Evolutionary conservation across 2,888 invertebrate species (phyloP), one percentile per base, ranked within the genome.

Genomic region (Diachrysia chrysitis): DNA sequence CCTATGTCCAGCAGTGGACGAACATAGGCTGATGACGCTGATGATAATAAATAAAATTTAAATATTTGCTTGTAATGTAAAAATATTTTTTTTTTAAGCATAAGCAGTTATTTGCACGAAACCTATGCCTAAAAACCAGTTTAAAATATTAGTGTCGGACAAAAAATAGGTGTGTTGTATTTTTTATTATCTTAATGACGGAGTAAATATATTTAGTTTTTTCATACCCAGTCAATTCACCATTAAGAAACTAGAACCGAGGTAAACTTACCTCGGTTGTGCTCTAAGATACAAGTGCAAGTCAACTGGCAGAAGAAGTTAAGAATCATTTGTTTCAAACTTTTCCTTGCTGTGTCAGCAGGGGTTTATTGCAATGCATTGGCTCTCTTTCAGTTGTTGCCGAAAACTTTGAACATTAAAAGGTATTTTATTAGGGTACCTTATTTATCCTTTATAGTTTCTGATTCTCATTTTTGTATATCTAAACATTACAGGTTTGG

Each of bases 291-390:
- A 51, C 21, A 61, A 59, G 63, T 74, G 32, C 71, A 63, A 74
- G 63, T 71, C 55, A 71, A 63, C 61, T 66, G 19, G n/a, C 37
- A 21, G 23, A 29, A 12, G 37, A 74, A 74, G 71, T 74, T 74
- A 74, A 71, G 61, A 58, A 71, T 63, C 74, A 74, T 74, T 71
- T 74, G 74, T 67, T 32, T 61, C 14, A 16, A 74, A 74, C 67
- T 74, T 74, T 42, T 25, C 19, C 60, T 25, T 51, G 57, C 54
- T 66, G 37, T 66, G 62, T 73, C 73, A 73, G 62, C 53, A 29
- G 21, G 6, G 23, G 23, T 69, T 64, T 73, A 65, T 62, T 59
- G 58, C 53, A 58, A 23, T 58, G 46, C 53, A 54, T 51, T 51
- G 29, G 37, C 35, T 59, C 46, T 29, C 16, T n/a, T n/a, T 35